phyloP scores from a whole-genome alignment of 1,140 invertebrate species.

The Platorchestia sp. region DNA sequence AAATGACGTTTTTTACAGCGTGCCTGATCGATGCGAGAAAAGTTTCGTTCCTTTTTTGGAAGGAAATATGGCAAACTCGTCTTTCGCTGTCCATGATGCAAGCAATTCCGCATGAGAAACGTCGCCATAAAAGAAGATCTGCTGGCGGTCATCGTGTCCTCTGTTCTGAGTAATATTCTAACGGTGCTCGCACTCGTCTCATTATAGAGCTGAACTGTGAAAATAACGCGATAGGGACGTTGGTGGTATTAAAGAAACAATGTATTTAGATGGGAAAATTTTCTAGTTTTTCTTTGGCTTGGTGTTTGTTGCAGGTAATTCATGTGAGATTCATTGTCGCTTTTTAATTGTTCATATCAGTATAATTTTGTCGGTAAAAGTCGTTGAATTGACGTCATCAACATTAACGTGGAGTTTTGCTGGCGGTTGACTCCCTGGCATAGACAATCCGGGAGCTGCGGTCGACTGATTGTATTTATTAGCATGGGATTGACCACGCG shows the following conservation, averaged over 20 bases:
- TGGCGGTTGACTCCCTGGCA: background rate
- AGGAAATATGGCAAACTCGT: background rate
- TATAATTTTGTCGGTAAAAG: background rate
- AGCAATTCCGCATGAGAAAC: background rate
- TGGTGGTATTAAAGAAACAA: too few species aligned
- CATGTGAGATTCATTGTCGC: background rate
- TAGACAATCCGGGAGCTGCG: background rate
- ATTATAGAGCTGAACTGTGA: background rate
- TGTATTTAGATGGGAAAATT: background rate
- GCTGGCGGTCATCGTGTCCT: too few species aligned
- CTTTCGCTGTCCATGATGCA: background rate
- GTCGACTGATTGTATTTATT: background rate
- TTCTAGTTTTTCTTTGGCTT: background rate
- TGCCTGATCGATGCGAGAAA: background rate
- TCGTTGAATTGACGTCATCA: background rate
- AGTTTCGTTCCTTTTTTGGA: background rate
- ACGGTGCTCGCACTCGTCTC: background rate
- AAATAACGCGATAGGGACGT: too few species aligned
- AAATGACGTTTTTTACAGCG: conserved; percentile 2
- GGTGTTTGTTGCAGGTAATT: background rate
- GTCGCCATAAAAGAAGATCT: background rate
- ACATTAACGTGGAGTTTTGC: background rate
- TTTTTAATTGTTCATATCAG: background rate
- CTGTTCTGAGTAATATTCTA: background rate
- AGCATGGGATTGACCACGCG: background rate